Base-by-base conservation (phyloP, 2,888 invertebrate species). In the Leptinotarsa haldemani region DNA sequence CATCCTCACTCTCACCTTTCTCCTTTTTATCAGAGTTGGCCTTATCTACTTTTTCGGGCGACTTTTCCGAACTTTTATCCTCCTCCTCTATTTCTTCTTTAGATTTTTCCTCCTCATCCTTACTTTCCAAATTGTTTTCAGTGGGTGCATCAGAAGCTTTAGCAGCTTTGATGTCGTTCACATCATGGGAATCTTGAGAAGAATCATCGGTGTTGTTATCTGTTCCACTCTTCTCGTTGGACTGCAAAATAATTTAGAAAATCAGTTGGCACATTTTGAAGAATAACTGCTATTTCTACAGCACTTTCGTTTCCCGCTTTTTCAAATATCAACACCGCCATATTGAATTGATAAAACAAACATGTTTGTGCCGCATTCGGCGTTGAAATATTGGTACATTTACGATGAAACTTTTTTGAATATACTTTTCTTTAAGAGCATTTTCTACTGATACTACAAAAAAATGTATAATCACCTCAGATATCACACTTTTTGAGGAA, bases 301-400 rank as follows among this genome's bases (percentile, higher is more conserved):
- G 71, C 65, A 56, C 22, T 61, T 79, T 77, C 76, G 80, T 86
- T 87, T 87, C 87, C 87, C 87, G 87, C 87, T 87, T 87, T 86
- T 87, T 85, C 84, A 81, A 81, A 83, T 81, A 86, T 85, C 86
- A 87, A 86, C 86, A 83, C 84, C 86, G 87, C 87, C 87, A 87
- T 87, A 84, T 86, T 87, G 86, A 81, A 85, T 82, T 80, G 76
- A 22, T 40, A 68, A 68, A 68, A 68, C 68, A 68, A 68, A 68
- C 68, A 68, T 40, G 56, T 56, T 68, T 56, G 52, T 68, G 30
- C 46, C 40, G 52, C 30, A 68, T 53, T 46, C 47, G 46, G 46
- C 80, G 78, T 79, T 81, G 79, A 81, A 85, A 85, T 85, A 85
- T 85, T 84, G 83, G 82, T 84, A 81, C 82, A 84, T 84, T 79